Conservation (phyloP, 2,113 vertebrate species). For the Tylochromis polylepis region DNA sequence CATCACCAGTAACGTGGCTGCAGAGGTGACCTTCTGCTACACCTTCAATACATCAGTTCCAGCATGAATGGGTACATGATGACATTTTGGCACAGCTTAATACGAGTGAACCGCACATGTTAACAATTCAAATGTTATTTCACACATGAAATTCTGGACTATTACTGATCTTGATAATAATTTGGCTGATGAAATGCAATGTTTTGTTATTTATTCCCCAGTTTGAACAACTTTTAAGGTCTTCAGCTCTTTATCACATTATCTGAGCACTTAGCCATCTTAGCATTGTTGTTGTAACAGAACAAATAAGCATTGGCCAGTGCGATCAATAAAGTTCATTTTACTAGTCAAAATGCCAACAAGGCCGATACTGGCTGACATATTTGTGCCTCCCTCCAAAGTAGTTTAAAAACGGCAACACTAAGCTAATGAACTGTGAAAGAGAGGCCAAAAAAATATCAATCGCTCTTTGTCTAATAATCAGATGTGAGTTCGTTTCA, state of each 20-base stretch:
- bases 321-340: neutral
- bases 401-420: neutral
- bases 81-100: neutral
- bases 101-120: neutral
- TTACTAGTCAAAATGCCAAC: neutral
- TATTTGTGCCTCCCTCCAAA: neutral
- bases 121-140: neutral
- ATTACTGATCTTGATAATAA: neutral
- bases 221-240: neutral
- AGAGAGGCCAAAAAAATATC: neutral
- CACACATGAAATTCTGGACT: neutral
- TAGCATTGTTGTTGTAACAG: neutral
- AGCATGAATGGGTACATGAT: neutral
- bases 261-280: neutral
- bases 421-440: neutral
- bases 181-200: neutral
- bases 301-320: neutral
- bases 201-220: neutral
- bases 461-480: neutral
- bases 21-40: conserved; percentile 12
- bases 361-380: neutral
- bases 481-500: neutral
- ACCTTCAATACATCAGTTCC: neutral
- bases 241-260: neutral
- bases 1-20: neutral